Conservation (phyloP, 1,140 invertebrate species). For the Papilio xuthus region DNA sequence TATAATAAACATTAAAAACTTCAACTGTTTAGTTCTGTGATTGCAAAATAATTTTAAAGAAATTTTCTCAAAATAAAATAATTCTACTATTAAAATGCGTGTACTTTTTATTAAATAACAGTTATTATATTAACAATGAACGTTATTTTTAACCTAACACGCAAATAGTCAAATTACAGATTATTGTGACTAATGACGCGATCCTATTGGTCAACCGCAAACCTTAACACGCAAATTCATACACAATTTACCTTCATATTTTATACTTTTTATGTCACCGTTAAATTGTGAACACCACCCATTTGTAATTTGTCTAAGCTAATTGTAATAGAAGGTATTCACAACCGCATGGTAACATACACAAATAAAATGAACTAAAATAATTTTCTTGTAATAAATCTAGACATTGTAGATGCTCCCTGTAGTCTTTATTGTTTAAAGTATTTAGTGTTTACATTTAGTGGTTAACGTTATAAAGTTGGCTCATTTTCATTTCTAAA, state of each 20-base stretch:
- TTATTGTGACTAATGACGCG: not conserved
- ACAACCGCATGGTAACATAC: not conserved
- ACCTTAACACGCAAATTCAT: not conserved
- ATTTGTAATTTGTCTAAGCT: not conserved
- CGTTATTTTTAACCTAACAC: not conserved
- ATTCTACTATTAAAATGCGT: not conserved
- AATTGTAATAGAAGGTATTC: not conserved
- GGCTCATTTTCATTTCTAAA: not conserved
- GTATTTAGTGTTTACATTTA: not conserved
- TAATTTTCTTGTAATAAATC: too few relatives aligned
- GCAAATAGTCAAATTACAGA: not conserved
- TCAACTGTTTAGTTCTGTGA: not conserved
- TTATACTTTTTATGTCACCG: not conserved
- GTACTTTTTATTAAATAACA: not conserved
- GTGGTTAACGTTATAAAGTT: not conserved
- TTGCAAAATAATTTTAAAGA: not conserved
- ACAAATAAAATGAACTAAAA: not conserved
- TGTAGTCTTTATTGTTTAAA: not conserved
- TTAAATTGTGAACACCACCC: not conserved
- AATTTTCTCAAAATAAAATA: not conserved
- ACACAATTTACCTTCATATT: not conserved
- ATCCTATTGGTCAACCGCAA: not conserved
- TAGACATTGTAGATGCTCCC: not conserved
- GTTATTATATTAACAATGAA: not conserved
- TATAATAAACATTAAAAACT: not conserved